Evolutionary conservation across 1,140 invertebrate genomes (phyloP), one percentile per base, ranked within the genome.

Genomic region (Atta colombica): DNA sequence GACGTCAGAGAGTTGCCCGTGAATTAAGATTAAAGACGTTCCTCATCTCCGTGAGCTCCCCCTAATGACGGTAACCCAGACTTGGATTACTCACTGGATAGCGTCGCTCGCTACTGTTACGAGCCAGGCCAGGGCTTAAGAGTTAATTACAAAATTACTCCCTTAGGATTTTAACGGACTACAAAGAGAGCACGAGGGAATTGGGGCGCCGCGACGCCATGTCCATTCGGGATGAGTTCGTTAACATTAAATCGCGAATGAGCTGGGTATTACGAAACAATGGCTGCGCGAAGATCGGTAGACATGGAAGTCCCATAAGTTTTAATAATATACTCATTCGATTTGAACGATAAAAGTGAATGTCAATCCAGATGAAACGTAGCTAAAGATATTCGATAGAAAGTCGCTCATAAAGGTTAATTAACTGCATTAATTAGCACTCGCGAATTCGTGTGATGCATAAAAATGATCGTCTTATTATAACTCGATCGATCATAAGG

Each of bases 101-200:
- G 77, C 88, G 85, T 81, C 84, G 60, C 31, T 87, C 69, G 88
- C 88, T 89, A 90, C 88, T 86, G 88, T 90, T 77, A 84, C 61
- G 25, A 68, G 68, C 74, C 31, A 61, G 71, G 60, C 63, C 21
- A 60, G 72, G 78, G 55, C 39, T 77, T 63, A 53, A 63, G 63
- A 77, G 86, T 86, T 90, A 90, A 90, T 90, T 90, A 82, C 89
- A 88, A 90, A 90, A 90, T 90, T 88, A 90, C 86, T 90, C 88
- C 89, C 88, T 85, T 69, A 90, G 89, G 89, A 90, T 87, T 85
- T 90, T 89, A 78, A 89, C 87, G 51, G 80, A 53, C 55, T 39
- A 49, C 45, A 58, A 63, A 87, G 71, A 53, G 16, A 53, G n/a
- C 72, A 31, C 28, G 71, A 49, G 63, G n/a, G 51, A 78, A 66